Evolutionary conservation across 2,113 vertebrate species (phyloP).

Genomic region (Rhadina sibilatrix): DNA sequence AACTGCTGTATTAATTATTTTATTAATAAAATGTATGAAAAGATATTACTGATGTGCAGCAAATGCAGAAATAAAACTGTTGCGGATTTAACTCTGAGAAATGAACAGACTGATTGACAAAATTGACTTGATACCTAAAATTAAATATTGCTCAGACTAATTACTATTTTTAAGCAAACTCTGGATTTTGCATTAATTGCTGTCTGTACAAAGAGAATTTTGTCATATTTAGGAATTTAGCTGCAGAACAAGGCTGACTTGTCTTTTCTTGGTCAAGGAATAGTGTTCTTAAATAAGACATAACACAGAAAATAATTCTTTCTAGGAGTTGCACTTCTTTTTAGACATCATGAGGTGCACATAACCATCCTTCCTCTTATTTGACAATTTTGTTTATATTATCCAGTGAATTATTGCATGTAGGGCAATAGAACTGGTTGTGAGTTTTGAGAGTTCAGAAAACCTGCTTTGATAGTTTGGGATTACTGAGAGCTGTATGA

Average conservation of each 20-base stretch:
- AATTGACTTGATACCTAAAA: not conserved
- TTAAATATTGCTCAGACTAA: not conserved
- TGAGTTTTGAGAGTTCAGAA: not conserved
- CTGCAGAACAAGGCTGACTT: not conserved
- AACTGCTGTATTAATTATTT: not conserved
- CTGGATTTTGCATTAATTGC: not conserved
- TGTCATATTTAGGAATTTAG: not conserved
- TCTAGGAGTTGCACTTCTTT: not conserved
- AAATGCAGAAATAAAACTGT: not conserved
- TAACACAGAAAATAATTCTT: not conserved
- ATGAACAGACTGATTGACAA: not conserved
- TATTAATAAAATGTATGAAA: not conserved
- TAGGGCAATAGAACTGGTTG: not conserved
- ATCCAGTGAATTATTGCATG: not conserved
- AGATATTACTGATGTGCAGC: not conserved
- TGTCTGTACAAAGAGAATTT: not conserved
- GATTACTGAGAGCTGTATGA: accelerated
- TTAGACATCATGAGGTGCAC: not conserved
- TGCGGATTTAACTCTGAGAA: not conserved
- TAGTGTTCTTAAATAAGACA: not conserved
- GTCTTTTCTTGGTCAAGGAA: not conserved
- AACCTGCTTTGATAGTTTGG: not conserved
- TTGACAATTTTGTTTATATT: not conserved
- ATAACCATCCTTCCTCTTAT: not conserved
- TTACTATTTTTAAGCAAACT: not conserved